phyloP scores from a whole-genome alignment of 2,797 vertebrate species.

The Pelochelys cantorii region DNA sequence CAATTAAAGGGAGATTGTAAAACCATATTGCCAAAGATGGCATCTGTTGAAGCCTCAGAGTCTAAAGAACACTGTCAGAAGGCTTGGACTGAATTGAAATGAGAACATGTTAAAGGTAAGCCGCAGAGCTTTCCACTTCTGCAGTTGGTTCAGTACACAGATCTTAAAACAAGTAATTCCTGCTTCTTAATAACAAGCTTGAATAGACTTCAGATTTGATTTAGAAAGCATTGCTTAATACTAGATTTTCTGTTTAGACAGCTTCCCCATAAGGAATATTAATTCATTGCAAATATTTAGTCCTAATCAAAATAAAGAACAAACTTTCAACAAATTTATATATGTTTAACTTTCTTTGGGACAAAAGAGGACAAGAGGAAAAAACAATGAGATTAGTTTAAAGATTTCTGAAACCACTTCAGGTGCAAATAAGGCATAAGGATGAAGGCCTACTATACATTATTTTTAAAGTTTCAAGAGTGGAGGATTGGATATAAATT shows the following conservation, averaged over 20 bases:
- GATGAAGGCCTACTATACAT: background rate
- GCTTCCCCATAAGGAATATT: background rate
- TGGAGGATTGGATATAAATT: background rate
- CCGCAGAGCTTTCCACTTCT: background rate
- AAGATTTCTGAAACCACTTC: background rate
- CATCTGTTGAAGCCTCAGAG: background rate
- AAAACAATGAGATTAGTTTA: background rate
- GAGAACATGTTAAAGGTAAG: background rate
- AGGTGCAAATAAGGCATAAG: background rate
- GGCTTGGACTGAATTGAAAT: background rate
- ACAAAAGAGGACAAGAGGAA: background rate
- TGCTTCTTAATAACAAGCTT: background rate
- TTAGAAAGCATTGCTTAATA: background rate
- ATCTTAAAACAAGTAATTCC: background rate
- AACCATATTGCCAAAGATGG: background rate
- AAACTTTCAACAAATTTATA: background rate
- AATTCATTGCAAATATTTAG: background rate
- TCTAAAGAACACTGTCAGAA: background rate
- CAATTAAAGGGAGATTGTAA: background rate
- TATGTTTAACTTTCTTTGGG: background rate
- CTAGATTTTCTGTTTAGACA: background rate
- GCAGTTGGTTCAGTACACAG: background rate
- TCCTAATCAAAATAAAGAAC: background rate
- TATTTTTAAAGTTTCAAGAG: background rate
- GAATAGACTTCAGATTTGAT: background rate